These are phyloP conservation scores for Aleadryas rufinucha DNA, from an alignment of 2,113 vertebrate genomes.

Conservation along the genomic window DNA sequence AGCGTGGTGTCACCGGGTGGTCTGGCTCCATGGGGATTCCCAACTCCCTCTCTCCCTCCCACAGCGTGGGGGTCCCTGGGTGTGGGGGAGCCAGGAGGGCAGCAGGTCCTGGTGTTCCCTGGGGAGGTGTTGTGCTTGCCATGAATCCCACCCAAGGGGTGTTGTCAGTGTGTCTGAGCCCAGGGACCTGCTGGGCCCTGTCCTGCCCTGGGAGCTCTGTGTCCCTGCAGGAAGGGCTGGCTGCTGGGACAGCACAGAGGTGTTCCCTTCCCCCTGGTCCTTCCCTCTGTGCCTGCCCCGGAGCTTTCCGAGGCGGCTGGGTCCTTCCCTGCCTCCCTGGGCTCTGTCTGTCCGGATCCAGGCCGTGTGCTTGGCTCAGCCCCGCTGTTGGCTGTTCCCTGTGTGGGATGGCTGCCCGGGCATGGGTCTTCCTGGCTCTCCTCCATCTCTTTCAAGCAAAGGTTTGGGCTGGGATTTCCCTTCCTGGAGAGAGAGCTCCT, in stretches of 20 bases:
- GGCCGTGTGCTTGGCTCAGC: not conserved
- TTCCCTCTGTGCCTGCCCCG: not conserved
- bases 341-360: not conserved
- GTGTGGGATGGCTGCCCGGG: not conserved
- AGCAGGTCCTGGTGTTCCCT: not conserved
- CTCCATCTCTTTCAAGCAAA: not conserved
- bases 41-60: not conserved
- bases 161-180: not conserved
- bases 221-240: not conserved
- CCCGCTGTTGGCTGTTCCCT: not conserved
- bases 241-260: not conserved
- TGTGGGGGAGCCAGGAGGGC: not conserved
- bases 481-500: not conserved
- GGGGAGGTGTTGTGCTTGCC: not conserved
- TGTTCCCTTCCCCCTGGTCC: not conserved
- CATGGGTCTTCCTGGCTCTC: not conserved
- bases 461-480: not conserved
- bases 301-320: not conserved
- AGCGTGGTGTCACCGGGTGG: fast-evolving
- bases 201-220: not conserved
- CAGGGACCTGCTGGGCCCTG: not conserved
- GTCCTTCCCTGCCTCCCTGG: not conserved
- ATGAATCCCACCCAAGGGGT: fast-evolving
- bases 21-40: not conserved
- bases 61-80: fast-evolving